Base-by-base conservation (phyloP, 1,140 invertebrate genomes). In the Megathymus violae region DNA sequence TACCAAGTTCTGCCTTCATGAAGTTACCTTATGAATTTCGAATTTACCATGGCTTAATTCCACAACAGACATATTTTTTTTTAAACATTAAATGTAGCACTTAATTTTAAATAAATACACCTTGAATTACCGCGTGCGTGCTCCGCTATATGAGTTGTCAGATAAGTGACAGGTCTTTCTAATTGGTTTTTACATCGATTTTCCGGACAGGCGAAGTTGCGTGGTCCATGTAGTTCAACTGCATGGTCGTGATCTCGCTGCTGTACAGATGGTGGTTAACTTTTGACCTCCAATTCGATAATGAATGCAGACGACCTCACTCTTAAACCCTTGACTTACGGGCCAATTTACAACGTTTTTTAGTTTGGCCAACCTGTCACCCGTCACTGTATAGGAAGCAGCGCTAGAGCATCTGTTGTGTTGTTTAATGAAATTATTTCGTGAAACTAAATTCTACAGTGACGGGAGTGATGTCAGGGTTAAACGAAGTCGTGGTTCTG, bases 371-470 rank as follows among this genome's bases (percentile, higher is more conserved):
- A 40, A 40, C 51, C 76, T 78, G 78, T 78, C 78, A 80, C 65
- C 73, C 67, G 74, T 80, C 76, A 74, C 63, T 64, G 76, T 52
- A 59, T 67, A 74, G 71, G 74, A 74, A 78, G 78, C 73, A 63
- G 40, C 36, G 51, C 34, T 38, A 51, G 16, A 22, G 51, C 69
- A 64, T 69, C 67, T 71, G 72, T 64, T 73, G 62, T 64, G 66
- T 61, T 70, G 62, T 67, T 71, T 80, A 80, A 80, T 80, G 69
- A 76, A 78, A 74, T 78, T 69, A 73, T 80, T 73, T 74, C 54
- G 60, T 73, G 67, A 58, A 78, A 62, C 65, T 34, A 22, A 51
- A 59, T 56, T 58, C 54, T 38, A 60, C 67, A 56, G 64, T 64
- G 68, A 67, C 64, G 56, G 54, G 48, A 66, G 64, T 62, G 56